Evolutionary conservation across 2,113 vertebrate species (phyloP).

Genomic region (Megatriorchis doriae): DNA sequence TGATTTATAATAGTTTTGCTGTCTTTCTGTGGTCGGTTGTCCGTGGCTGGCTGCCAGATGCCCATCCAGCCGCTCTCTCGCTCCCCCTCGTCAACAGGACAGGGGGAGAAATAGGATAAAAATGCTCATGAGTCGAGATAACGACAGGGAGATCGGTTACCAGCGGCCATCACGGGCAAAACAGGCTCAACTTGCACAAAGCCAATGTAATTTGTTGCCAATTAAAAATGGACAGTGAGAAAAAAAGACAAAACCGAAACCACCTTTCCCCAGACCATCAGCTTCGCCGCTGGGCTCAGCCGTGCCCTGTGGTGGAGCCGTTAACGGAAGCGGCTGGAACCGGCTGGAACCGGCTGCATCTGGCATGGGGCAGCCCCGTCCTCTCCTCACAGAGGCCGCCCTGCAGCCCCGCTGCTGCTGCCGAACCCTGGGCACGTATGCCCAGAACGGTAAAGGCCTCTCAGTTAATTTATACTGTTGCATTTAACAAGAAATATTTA

Average conservation of each 20-base stretch:
- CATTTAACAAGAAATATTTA: background rate
- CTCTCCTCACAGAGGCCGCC: background rate
- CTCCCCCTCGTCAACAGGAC: background rate
- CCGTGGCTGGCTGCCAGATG: background rate
- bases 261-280: no score
- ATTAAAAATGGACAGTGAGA: background rate
- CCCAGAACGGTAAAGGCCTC: background rate
- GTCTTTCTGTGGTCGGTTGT: background rate
- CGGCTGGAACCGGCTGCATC: background rate
- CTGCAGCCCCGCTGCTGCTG: background rate
- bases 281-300: background rate
- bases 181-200: background rate
- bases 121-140: fast-evolving
- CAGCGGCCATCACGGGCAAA: fast-evolving
- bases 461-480: background rate
- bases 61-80: no score
- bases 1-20: background rate
- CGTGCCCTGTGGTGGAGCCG: fast-evolving
- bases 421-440: fast-evolving
- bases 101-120: no score
- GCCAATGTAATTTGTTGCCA: background rate
- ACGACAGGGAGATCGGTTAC: no score
- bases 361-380: fast-evolving
- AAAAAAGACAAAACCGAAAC: background rate
- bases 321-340: background rate